These are phyloP conservation scores for Circaetus cinerascens DNA, from an alignment of 2,113 vertebrate genomes.

Conservation along the genomic window DNA sequence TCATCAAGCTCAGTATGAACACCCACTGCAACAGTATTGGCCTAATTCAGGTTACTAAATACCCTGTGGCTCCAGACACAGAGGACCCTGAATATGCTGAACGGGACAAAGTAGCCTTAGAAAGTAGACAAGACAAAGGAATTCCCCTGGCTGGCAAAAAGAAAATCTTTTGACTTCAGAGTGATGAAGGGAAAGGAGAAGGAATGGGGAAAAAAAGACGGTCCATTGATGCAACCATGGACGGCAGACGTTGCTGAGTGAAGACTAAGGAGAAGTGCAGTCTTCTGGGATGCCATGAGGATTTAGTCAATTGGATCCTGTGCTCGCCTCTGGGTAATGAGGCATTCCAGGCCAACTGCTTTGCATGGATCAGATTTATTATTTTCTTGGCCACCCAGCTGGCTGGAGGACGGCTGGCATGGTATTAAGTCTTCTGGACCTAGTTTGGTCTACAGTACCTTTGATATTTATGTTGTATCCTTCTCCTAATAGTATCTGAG, in stretches of 20 bases:
- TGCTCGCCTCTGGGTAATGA: constrained; percentile 41
- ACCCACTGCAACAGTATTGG: neutral
- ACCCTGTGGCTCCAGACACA: neutral
- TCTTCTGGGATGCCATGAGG: constrained; percentile 42
- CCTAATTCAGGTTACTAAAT: neutral
- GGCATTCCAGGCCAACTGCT: constrained; percentile 40
- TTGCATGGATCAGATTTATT: constrained; percentile 49
- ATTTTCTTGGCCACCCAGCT: constrained; percentile 40
- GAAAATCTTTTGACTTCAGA: neutral
- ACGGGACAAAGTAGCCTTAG: neutral
- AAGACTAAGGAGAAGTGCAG: neutral
- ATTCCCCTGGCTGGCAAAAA: neutral
- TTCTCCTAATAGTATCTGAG: neutral
- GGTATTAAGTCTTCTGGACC: neutral
- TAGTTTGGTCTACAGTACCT: neutral
- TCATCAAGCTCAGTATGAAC: neutral
- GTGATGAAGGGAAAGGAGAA: neutral
- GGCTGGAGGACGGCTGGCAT: neutral
- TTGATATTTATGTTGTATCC: neutral
- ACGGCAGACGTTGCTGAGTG: neutral
- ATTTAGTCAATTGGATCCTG: constrained; percentile 66
- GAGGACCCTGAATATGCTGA: neutral
- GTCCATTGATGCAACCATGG: neutral
- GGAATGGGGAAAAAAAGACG: neutral
- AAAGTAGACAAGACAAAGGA: neutral